Conservation (phyloP, 2,888 invertebrate species). For the Rhagophthalmus giganteus region DNA sequence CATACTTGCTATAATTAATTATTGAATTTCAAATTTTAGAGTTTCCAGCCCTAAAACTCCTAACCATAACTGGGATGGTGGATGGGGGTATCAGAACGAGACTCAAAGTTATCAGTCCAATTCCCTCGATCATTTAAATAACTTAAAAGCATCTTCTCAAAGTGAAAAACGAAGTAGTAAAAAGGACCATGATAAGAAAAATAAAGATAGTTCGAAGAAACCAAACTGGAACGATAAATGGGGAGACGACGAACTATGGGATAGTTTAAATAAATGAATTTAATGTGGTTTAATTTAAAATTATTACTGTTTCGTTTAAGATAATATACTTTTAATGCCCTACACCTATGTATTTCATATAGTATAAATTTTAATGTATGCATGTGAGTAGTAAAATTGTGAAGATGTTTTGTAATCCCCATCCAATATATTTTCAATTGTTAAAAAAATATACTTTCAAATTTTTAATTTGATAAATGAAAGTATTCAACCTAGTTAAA, state of each 20-base stretch:
- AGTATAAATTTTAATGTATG: neutral
- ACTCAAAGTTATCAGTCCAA: constrained; percentile 49
- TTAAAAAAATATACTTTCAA: too few species aligned
- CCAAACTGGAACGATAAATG: constrained; percentile 53
- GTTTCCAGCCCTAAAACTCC: constrained; percentile 54
- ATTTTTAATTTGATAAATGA: too few species aligned
- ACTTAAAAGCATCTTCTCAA: constrained; percentile 45
- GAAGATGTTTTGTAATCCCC: too few species aligned
- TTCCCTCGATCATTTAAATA: constrained; percentile 43
- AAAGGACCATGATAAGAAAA: constrained; percentile 44
- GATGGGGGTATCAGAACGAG: constrained; percentile 51
- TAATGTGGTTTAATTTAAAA: constrained; percentile 1
- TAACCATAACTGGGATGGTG: constrained; percentile 30
- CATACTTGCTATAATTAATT: neutral
- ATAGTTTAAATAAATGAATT: constrained; percentile 62
- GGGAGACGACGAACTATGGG: constrained; percentile 66
- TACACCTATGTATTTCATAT: neutral
- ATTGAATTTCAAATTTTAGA: constrained; percentile 39
- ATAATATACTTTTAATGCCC: too few species aligned
- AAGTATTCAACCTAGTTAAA: too few species aligned
- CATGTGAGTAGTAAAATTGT: neutral
- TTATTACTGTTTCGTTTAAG: too few species aligned
- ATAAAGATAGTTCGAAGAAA: constrained; percentile 48
- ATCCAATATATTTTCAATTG: too few species aligned
- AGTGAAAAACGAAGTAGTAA: constrained; percentile 36